These are phyloP conservation scores for Ibidorhyncha struthersii DNA, from an alignment of 2,113 vertebrate species.

Conservation along the genomic window DNA sequence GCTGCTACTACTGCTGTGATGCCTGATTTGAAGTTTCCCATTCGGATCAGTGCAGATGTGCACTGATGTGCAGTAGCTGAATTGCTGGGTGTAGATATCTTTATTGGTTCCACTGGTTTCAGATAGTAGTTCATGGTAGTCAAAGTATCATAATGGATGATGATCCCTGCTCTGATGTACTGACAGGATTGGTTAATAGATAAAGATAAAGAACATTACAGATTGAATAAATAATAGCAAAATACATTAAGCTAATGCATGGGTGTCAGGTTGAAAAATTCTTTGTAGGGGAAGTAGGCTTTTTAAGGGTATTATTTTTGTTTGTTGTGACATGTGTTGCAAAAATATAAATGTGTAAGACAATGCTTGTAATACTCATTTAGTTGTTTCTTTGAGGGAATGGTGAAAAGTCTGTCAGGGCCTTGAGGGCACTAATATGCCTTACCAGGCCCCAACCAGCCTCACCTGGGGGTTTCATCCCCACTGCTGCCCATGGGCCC, in stretches of 20 bases:
- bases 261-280: background rate
- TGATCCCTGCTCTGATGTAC: background rate
- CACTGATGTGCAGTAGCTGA: background rate
- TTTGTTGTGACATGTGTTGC: background rate
- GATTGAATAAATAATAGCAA: background rate
- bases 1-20: background rate
- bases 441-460: background rate
- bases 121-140: background rate
- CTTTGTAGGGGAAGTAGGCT: background rate
- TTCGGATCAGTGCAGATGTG: background rate
- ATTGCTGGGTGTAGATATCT: background rate
- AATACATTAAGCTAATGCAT: background rate
- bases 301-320: background rate
- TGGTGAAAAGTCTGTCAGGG: background rate
- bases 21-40: background rate
- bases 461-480: background rate
- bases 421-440: background rate
- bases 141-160: background rate
- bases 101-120: background rate
- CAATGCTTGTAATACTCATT: background rate
- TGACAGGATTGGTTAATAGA: background rate
- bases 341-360: background rate
- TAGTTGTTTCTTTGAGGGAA: background rate
- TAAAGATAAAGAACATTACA: background rate
- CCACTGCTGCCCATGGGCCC: background rate